phyloP scores from a whole-genome alignment of 2,797 vertebrate genomes.

The Acridotheres tristis region DNA sequence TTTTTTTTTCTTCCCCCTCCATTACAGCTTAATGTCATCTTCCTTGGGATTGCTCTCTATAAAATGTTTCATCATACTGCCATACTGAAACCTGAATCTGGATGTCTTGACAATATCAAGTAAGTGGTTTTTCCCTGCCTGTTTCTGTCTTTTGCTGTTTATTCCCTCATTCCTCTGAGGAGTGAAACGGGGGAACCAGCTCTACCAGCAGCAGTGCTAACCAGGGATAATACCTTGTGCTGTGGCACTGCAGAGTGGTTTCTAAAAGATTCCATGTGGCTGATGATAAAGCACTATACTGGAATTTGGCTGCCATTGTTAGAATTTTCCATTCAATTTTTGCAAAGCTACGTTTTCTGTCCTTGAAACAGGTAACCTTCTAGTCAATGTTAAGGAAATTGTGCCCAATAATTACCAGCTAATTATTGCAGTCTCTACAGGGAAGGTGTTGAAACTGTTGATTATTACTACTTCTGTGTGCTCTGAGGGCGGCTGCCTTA shows the following conservation, averaged over 20 bases:
- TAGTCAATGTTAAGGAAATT: background rate
- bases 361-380: slow-evolving; percentile 15
- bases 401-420: background rate
- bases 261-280: background rate
- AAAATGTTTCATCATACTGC: slow-evolving; percentile 99
- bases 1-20: background rate
- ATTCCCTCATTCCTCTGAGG: background rate
- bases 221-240: background rate
- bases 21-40: slow-evolving; percentile 96
- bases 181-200: background rate
- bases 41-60: slow-evolving; percentile 97
- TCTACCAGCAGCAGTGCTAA: background rate
- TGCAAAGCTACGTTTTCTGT: background rate
- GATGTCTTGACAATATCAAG: slow-evolving; percentile 99
- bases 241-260: background rate
- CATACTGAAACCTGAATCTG: slow-evolving; percentile 97
- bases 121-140: slow-evolving; percentile 79
- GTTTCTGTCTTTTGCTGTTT: background rate
- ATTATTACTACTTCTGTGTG: background rate
- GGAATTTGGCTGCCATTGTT: background rate
- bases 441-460: slow-evolving; percentile 36
- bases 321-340: background rate
- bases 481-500: background rate
- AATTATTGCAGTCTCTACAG: slow-evolving; percentile 33
- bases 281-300: background rate